Percentiles rank a stretch among this genome's conserved stretches.
Conservation (phyloP, 2,888 invertebrate species). For the Glomeris marginata region DNA sequence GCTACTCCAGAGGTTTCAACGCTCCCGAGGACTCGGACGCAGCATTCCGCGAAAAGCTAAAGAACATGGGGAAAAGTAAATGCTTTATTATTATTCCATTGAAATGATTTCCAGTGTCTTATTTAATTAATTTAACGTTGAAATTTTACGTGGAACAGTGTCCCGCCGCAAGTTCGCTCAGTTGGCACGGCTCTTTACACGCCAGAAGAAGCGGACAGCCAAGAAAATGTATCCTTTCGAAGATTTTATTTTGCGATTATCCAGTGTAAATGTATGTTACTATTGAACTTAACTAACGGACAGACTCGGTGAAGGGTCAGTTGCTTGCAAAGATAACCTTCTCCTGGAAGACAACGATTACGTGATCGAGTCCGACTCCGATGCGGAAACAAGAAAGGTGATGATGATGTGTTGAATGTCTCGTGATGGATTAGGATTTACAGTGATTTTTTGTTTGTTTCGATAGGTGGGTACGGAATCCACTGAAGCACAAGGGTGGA, state of each 20-base stretch:
- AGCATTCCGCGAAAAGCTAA: constrained; percentile 55
- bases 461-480: too few relatives aligned
- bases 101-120: constrained; percentile 2
- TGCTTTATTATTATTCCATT: neutral
- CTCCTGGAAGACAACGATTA: constrained; percentile 19
- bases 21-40: constrained; percentile 35
- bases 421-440: too few relatives aligned
- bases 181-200: constrained; percentile 57
- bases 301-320: constrained; percentile 18
- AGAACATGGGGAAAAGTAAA: constrained; percentile 64
- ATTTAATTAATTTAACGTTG: constrained; percentile 8
- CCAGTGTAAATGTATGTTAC: neutral
- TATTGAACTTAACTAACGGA: neutral
- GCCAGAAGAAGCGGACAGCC: constrained; percentile 26
- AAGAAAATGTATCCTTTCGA: constrained; percentile 20
- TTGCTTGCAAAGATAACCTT: constrained; percentile 20
- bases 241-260: constrained; percentile 1
- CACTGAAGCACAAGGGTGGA: too few relatives aligned
- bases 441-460: too few relatives aligned
- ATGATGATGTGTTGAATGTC: too few relatives aligned
- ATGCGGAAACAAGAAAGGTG: constrained; percentile 2
- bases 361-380: constrained; percentile 18
- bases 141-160: constrained; percentile 34
- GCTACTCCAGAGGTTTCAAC: constrained; percentile 12
- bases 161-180: constrained; percentile 68